phyloP scores from a whole-genome alignment of 2,888 invertebrate species.

The Lamellibrachia satsuma region DNA sequence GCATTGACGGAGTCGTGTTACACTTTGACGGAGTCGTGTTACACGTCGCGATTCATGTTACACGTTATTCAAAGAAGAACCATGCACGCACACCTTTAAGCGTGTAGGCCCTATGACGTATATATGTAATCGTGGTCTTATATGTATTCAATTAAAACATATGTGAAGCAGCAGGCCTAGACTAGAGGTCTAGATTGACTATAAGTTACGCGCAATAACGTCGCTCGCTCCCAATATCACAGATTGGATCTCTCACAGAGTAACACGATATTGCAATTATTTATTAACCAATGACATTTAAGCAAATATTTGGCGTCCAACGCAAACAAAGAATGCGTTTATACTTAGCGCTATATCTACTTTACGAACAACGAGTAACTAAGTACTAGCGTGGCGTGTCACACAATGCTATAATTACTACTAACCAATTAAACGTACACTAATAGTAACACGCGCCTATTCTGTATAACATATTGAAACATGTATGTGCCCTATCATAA shows the following conservation, averaged over 20 bases:
- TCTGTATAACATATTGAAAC: not conserved
- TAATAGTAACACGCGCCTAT: not conserved
- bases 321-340: not conserved
- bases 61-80: not conserved
- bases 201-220: too few species aligned
- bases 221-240: too few species aligned
- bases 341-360: not conserved
- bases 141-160: too few species aligned
- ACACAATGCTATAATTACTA: not conserved
- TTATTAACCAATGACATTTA: not conserved
- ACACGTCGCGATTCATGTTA: not conserved
- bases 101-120: too few species aligned
- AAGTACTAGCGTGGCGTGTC: not conserved
- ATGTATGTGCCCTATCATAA: not conserved
- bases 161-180: too few species aligned
- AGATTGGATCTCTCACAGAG: not conserved
- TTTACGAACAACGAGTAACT: not conserved
- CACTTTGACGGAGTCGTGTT: not conserved
- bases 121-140: too few species aligned
- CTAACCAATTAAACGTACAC: not conserved
- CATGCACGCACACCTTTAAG: too few species aligned
- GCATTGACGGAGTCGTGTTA: not conserved
- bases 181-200: too few species aligned
- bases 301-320: not conserved
- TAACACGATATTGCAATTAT: not conserved